Percentiles rank a stretch among this genome's conserved stretches.
phyloP scores from a whole-genome alignment of 2,888 invertebrate genomes.

The Tetragonisca angustula region DNA sequence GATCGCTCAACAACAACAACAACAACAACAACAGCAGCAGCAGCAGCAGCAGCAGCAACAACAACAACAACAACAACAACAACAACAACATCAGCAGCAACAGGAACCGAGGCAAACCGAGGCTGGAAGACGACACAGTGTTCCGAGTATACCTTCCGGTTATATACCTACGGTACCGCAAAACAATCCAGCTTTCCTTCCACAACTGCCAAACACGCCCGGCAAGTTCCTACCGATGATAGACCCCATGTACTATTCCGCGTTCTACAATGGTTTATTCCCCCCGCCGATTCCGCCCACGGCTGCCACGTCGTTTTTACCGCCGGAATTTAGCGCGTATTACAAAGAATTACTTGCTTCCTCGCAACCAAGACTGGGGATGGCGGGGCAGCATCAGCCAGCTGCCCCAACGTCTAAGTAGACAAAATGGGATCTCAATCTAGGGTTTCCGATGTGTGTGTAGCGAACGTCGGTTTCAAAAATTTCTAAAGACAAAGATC shows the following conservation, averaged over 20 bases:
- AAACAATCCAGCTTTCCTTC: slow-evolving; percentile 78
- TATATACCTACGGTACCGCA: slow-evolving; percentile 76
- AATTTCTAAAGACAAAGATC: slow-evolving; percentile 41
- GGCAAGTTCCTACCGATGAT: slow-evolving; percentile 84
- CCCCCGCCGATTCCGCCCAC: slow-evolving; percentile 78
- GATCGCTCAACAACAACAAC: slow-evolving; percentile 69
- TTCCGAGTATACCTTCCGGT: slow-evolving; percentile 77
- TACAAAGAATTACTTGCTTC: slow-evolving; percentile 85
- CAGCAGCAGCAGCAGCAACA: slow-evolving; percentile 64
- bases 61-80: slow-evolving; percentile 64
- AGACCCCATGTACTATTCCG: slow-evolving; percentile 85
- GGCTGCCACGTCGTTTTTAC: slow-evolving; percentile 81
- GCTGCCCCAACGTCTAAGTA: slow-evolving; percentile 83
- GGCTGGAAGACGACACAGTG: slow-evolving; percentile 74
- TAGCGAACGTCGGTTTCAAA: slow-evolving; percentile 23
- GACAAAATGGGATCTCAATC: slow-evolving; percentile 69
- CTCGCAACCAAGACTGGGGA: slow-evolving; percentile 83
- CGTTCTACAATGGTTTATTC: slow-evolving; percentile 84
- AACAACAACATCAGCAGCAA: slow-evolving; percentile 65
- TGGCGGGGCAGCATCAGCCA: slow-evolving; percentile 78
- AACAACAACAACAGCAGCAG: slow-evolving; percentile 64
- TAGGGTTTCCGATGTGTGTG: slow-evolving; percentile 53
- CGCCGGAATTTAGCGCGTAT: slow-evolving; percentile 85
- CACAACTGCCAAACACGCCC: slow-evolving; percentile 81
- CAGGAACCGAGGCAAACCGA: slow-evolving; percentile 62